Base-by-base conservation (phyloP, 2,113 vertebrate genomes). In the Prinia subflava region DNA sequence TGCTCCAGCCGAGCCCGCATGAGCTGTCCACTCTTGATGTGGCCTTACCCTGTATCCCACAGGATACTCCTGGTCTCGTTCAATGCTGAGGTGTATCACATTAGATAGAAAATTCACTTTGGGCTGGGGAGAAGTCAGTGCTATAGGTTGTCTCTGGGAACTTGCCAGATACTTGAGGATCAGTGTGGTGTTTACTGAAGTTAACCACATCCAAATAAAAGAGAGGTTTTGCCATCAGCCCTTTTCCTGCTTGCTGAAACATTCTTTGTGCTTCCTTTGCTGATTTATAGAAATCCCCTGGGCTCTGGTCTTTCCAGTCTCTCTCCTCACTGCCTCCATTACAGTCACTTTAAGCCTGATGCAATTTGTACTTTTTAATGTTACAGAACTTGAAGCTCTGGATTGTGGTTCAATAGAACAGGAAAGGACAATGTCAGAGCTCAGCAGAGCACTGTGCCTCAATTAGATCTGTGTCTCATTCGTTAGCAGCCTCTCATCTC, bases 1-100 rank as follows among this genome's bases (percentile, higher is more conserved):
- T 35, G 68, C 47, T 56, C 50, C 67, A 53, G 77, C 39, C 0
- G 0, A 74, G 69, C n/a, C 46, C 0, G 0, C 46, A 20, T 0
- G 5, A 33, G 56, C 50, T 4, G 1, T n/a, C 24, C 5, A 8
- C 70, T 52, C 27, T 74, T 64, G 10, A 0, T 23, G 47, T 10
- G 35, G 47, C 46, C 57, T 73, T 42, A 19, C 13, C 62, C 25
- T 22, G 15, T 6, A 6, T 59, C 35, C 84, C 44, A 52, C 53
- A 16, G 62, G 8, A 13, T 17, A 11, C 4, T 70, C 46, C 70
- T 14, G 46, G 20, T 47, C 60, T 33, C 8, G 39, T 13, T 46
- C 0, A 3, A 30, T 39, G 44, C 71, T 49, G 67, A 76, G 31
- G 47, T 30, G 47, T 17, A 25, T 27, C 63, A 10, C 3, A 35